Conservation (phyloP, 2,113 vertebrate species). For the Paracanthobrama guichenoti region DNA sequence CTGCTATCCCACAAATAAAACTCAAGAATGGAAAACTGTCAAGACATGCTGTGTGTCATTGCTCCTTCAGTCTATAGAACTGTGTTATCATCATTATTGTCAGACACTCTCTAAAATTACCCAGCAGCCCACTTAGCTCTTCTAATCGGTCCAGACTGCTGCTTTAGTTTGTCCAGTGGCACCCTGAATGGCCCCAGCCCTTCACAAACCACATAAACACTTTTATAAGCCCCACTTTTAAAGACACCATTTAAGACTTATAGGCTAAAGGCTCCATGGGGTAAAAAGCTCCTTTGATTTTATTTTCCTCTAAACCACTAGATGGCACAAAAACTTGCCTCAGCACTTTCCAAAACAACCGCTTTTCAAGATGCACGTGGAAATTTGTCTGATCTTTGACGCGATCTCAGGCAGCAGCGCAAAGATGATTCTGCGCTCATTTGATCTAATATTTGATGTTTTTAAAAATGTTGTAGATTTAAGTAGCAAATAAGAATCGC, state of each 20-base stretch:
- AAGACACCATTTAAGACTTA: neutral
- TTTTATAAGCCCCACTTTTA: neutral
- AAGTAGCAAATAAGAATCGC: too few species aligned
- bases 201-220: neutral
- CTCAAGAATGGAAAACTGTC: neutral
- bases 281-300: too few species aligned
- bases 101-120: conserved; percentile 68
- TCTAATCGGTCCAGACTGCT: conserved; percentile 65
- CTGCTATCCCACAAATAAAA: neutral
- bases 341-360: too few species aligned
- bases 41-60: neutral
- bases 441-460: too few species aligned
- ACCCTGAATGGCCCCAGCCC: neutral
- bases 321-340: too few species aligned
- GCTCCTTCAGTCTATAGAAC: conserved; percentile 49
- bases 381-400: too few species aligned
- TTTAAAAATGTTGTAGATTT: too few species aligned
- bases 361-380: too few species aligned
- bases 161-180: conserved; percentile 8
- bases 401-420: too few species aligned
- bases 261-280: neutral
- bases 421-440: too few species aligned
- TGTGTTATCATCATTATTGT: conserved; percentile 66
- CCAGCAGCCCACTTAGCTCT: conserved; percentile 59
- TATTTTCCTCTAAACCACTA: too few species aligned